Base-by-base conservation (phyloP, 1,140 invertebrate species). In the Drosophila mojavensis region DNA sequence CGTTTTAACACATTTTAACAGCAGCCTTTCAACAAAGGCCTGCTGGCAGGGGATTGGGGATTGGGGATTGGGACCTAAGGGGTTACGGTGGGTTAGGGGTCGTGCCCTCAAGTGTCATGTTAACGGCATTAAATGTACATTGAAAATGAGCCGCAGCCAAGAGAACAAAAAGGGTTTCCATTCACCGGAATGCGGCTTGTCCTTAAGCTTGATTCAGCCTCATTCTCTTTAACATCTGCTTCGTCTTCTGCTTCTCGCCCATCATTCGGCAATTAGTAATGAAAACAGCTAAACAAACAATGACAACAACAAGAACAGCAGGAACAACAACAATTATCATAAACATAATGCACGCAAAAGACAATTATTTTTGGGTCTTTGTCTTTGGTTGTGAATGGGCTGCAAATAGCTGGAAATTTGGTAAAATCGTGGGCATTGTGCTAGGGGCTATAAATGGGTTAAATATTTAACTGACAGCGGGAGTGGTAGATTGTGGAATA, bases 41-140 rank as follows among this genome's bases (percentile, higher is more conserved):
- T 3, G 13, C 4, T 7, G 17, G 6, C 15, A 3, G 26, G 20
- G 7, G 9, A 9, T 7, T 11, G 30, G 3, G 7, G 13, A 1
- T 20, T 41, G 10, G 51, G 30, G 11, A 17, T 13, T 26, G 39
- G 13, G 11, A n/a, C 15, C 2, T 9, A 45, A n/a, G 48, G 9
- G 6, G 3, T 33, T 33, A 5, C 5, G 4, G 0, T n/a, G 24
- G 36, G 11, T 15, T 17, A 7, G 45, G 6, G 60, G 6, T 20
- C 5, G 41, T 79, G 88, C 79, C 83, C 84, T 83, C 84, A 83
- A 88, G 80, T 88, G 83, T 88, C 79, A 89, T 88, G 84, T 89
- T 80, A 89, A 86, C 76, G 79, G 79, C 76, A 71, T 70, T 75
- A 86, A 89, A 78, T 75, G 78, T 68, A 48, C 66, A 61, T 28